phyloP scores from a whole-genome alignment of 2,797 vertebrate species.

The Amniataba percoides region DNA sequence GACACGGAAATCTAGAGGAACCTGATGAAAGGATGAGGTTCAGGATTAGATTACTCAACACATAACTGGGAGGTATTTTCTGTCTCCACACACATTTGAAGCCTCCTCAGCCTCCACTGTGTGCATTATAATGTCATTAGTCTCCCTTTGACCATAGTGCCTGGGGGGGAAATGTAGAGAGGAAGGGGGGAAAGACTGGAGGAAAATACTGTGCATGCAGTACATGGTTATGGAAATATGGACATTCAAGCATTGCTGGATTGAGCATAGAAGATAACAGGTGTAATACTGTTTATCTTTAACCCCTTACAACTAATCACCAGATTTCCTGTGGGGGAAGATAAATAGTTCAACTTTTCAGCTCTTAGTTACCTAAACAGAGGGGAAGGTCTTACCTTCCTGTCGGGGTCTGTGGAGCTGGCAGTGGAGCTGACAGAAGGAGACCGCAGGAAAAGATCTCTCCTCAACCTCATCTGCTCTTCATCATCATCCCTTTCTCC shows the following conservation, averaged over 20 bases:
- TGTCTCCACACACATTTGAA: background rate
- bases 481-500: conserved; percentile 33
- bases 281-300: background rate
- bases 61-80: background rate
- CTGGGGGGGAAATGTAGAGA: too few species aligned
- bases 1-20: conserved; percentile 70
- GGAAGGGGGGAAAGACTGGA: too few species aligned
- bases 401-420: conserved; percentile 69
- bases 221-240: too few species aligned
- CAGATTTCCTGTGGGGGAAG: background rate
- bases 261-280: background rate
- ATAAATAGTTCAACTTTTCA: background rate
- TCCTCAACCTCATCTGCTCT: conserved; percentile 53
- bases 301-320: background rate
- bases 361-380: background rate
- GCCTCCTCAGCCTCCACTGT: too few species aligned
- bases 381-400: conserved; percentile 49
- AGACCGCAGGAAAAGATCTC: conserved; percentile 53
- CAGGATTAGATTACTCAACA: background rate
- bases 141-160: too few species aligned
- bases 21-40: conserved; percentile 31
- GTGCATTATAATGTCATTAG: too few species aligned
- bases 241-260: background rate
- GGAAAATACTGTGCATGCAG: too few species aligned
- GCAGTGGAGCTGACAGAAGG: conserved; percentile 68